These are phyloP conservation scores for Macrosoma leucophasiata DNA, from an alignment of 2,888 invertebrate species.

Conservation along the genomic window DNA sequence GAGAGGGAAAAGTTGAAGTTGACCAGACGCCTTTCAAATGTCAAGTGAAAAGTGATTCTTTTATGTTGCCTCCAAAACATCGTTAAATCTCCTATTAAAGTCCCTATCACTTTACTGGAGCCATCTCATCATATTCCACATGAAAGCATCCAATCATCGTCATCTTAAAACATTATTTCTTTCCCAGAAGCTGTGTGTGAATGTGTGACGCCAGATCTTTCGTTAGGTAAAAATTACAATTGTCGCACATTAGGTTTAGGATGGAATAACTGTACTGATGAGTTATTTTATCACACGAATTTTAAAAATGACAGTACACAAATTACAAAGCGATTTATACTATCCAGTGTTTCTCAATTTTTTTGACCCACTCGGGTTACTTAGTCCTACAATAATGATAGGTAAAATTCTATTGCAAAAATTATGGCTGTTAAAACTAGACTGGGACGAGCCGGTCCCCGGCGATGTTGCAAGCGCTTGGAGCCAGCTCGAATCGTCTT, in stretches of 20 bases:
- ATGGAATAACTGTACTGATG: conserved; percentile 14
- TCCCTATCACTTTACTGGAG: no score
- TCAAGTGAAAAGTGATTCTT: no score
- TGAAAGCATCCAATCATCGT: no score
- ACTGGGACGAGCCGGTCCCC: conserved; percentile 12
- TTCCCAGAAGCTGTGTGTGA: no score
- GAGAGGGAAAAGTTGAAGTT: no score
- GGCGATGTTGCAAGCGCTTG: conserved; percentile 4
- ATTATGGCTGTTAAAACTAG: conserved; percentile 11
- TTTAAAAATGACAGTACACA: not conserved
- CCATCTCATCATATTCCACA: no score
- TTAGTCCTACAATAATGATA: conserved; percentile 19
- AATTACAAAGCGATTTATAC: conserved; percentile 15
- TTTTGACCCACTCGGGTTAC: conserved; percentile 25
- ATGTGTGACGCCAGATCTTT: no score
- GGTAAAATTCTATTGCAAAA: conserved; percentile 24
- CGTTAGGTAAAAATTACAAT: conserved; percentile 8
- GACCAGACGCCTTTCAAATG: no score
- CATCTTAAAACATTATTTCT: no score
- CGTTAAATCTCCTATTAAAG: no score
- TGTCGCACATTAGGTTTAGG: conserved; percentile 17
- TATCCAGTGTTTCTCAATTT: conserved; percentile 22
- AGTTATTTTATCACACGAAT: conserved; percentile 13
- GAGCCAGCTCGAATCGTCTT: conserved; percentile 3
- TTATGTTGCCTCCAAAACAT: no score